Conservation (phyloP, 2,888 invertebrate species). For the Tetranychus piercei region DNA sequence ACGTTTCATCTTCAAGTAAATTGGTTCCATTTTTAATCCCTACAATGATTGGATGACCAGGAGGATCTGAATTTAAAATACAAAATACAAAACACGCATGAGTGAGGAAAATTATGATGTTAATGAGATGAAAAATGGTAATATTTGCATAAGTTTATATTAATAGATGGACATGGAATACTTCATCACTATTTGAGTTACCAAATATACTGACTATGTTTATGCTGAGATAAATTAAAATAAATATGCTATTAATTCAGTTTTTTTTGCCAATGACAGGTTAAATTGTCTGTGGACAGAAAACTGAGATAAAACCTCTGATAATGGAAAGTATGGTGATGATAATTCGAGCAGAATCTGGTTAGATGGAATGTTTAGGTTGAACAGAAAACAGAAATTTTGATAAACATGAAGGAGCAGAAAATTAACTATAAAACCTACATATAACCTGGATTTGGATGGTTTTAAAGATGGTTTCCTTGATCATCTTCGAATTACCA, state of each 20-base stretch:
- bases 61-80: not conserved
- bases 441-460: slow-evolving; percentile 14
- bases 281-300: too few species aligned
- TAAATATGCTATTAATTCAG: too few species aligned
- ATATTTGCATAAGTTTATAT: too few species aligned
- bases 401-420: not conserved
- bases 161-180: too few species aligned
- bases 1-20: slow-evolving; percentile 43
- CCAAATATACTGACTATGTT: too few species aligned
- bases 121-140: not conserved
- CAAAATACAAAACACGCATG: not conserved
- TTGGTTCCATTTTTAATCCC: not conserved
- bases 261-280: too few species aligned
- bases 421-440: not conserved
- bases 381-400: not conserved
- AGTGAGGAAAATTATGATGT: not conserved
- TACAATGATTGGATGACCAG: not conserved
- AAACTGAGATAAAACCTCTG: too few species aligned
- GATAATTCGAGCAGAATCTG: too few species aligned
- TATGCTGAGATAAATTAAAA: too few species aligned
- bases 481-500: slow-evolving; percentile 7
- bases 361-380: not conserved
- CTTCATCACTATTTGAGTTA: too few species aligned
- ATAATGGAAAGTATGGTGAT: too few species aligned
- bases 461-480: slow-evolving; percentile 16